Evolutionary conservation across 2,113 vertebrate genomes (phyloP).

Genomic region (Terrapene triunguis): DNA sequence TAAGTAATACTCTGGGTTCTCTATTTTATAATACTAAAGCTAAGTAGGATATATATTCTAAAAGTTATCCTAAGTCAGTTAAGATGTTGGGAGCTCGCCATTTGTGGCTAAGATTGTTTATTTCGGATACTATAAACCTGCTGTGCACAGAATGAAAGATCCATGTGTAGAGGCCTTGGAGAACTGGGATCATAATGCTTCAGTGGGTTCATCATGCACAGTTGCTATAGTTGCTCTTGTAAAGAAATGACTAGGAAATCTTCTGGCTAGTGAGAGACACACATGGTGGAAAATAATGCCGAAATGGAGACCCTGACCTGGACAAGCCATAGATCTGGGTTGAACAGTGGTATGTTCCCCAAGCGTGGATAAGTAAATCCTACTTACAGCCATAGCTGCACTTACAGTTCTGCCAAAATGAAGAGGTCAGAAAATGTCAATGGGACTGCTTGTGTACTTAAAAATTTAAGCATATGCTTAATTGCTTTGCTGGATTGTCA

Average conservation of each 20-base stretch:
- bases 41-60: not conserved
- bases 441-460: no score
- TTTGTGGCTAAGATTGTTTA: not conserved
- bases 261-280: not conserved
- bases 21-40: constrained; percentile 35
- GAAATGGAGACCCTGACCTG: accelerated
- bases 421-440: no score
- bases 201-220: not conserved
- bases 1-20: not conserved
- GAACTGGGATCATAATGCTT: not conserved
- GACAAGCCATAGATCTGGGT: not conserved
- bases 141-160: not conserved
- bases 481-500: not conserved
- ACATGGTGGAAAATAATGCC: not conserved
- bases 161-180: not conserved
- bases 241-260: not conserved
- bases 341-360: not conserved
- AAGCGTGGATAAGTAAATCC: not conserved
- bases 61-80: not conserved
- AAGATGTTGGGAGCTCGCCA: not conserved
- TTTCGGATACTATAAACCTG: not conserved
- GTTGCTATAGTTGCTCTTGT: not conserved
- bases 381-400: not conserved
- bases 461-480: not conserved
- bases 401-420: not conserved